A percentile compares a stretch with the other conserved stretches of the same genome.
Conservation (phyloP, 2,113 vertebrate species). For the Albula glossodonta region DNA sequence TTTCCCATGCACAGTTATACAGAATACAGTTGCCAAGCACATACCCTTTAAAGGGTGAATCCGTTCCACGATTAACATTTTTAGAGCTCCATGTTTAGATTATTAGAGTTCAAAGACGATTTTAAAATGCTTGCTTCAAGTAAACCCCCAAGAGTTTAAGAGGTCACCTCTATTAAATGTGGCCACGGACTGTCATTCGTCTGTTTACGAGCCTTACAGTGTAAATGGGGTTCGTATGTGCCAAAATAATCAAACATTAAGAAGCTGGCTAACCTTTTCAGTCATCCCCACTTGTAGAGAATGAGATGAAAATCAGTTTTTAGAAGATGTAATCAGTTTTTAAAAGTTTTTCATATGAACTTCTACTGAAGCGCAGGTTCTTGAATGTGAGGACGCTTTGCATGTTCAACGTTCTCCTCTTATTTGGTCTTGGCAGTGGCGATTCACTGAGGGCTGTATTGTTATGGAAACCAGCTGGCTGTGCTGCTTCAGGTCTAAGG, state of each 20-base stretch:
- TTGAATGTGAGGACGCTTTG: background rate
- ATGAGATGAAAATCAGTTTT: background rate
- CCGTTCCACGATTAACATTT: background rate
- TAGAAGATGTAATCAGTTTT: background rate
- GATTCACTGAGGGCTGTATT: constrained; percentile 25
- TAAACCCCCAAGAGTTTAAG: background rate
- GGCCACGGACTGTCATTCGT: constrained; percentile 44
- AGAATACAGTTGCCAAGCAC: constrained; percentile 23
- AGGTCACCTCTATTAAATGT: constrained; percentile 45
- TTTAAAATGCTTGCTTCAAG: background rate
- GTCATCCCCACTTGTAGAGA: background rate
- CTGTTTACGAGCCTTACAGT: constrained; percentile 39
- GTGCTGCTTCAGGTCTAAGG: constrained; percentile 44
- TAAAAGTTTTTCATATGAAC: constrained; percentile 44
- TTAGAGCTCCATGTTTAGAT: background rate
- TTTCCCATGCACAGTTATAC: constrained; percentile 12
- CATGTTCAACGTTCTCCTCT: background rate
- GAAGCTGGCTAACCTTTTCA: background rate
- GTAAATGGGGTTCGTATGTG: constrained; percentile 26
- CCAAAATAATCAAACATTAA: background rate
- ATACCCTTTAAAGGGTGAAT: background rate
- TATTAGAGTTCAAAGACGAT: background rate
- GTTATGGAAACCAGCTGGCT: constrained; percentile 65
- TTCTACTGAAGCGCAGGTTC: constrained; percentile 25
- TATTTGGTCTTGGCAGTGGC: background rate